Conservation (phyloP, 1,140 invertebrate species). For the Cyclina sinensis region DNA sequence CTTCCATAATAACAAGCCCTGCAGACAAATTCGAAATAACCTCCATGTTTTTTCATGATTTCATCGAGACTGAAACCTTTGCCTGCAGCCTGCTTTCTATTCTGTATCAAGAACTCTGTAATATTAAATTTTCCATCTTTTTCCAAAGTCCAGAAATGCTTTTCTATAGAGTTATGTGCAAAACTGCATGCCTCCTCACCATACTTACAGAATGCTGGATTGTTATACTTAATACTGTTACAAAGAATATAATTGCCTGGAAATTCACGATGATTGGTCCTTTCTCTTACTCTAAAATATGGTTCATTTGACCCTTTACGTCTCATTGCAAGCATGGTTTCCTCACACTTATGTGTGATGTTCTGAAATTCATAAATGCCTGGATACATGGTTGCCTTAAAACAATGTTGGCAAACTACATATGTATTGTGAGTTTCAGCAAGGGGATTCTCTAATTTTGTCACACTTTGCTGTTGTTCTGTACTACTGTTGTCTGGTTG, state of each 20-base stretch:
- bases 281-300: conserved; percentile 80
- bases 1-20: conserved; percentile 76
- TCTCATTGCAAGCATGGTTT: conserved; percentile 79
- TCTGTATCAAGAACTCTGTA: conserved; percentile 80
- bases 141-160: conserved; percentile 81
- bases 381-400: conserved; percentile 66
- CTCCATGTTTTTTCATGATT: conserved; percentile 77
- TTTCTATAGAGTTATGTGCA: conserved; percentile 83
- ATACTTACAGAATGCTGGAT: conserved; percentile 72
- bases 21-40: conserved; percentile 82
- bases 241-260: conserved; percentile 80
- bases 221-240: conserved; percentile 71
- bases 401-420: conserved; percentile 79
- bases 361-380: conserved; percentile 71
- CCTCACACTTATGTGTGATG: conserved; percentile 77
- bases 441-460: conserved; percentile 73
- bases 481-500: neutral
- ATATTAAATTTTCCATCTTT: conserved; percentile 82
- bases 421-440: conserved; percentile 74
- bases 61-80: conserved; percentile 73
- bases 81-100: conserved; percentile 61
- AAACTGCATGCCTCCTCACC: conserved; percentile 80
- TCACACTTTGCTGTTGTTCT: neutral
- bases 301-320: conserved; percentile 31
- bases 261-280: conserved; percentile 81